Evolutionary conservation across 2,888 invertebrate species (phyloP).

Genomic region (Anarsia innoxiella): DNA sequence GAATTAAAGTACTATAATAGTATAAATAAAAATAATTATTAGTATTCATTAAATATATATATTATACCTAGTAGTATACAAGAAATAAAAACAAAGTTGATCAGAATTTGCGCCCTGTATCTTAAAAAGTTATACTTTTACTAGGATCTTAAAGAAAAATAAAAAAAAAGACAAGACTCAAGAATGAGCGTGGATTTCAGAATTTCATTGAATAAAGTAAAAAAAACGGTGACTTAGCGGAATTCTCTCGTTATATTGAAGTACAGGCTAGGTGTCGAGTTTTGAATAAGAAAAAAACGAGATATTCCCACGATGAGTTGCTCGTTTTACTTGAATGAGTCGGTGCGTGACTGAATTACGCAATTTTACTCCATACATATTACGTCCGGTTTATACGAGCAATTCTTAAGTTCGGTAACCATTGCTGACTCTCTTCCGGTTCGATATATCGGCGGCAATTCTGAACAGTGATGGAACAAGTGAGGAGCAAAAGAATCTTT

Average conservation of each 20-base stretch:
- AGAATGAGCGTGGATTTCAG: too few species aligned
- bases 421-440: neutral
- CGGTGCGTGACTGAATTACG: conserved; percentile 29
- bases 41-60: too few species aligned
- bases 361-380: conserved; percentile 16
- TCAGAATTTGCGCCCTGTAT: too few species aligned
- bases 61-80: too few species aligned
- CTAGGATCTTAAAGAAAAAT: too few species aligned
- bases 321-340: conserved; percentile 29
- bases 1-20: too few species aligned
- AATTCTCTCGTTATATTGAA: conserved; percentile 12
- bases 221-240: conserved; percentile 7
- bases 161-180: too few species aligned
- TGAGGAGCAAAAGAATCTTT: neutral
- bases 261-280: conserved; percentile 29
- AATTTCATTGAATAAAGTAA: conserved; percentile 9
- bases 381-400: too few species aligned
- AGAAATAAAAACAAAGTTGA: too few species aligned
- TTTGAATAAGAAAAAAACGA: conserved; percentile 32
- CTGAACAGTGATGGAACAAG: conserved; percentile 4
- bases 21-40: too few species aligned
- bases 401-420: neutral
- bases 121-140: too few species aligned
- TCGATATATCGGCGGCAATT: neutral
- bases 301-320: conserved; percentile 30